phyloP scores from a whole-genome alignment of 2,797 vertebrate species.

The Lepus oiostolus region DNA sequence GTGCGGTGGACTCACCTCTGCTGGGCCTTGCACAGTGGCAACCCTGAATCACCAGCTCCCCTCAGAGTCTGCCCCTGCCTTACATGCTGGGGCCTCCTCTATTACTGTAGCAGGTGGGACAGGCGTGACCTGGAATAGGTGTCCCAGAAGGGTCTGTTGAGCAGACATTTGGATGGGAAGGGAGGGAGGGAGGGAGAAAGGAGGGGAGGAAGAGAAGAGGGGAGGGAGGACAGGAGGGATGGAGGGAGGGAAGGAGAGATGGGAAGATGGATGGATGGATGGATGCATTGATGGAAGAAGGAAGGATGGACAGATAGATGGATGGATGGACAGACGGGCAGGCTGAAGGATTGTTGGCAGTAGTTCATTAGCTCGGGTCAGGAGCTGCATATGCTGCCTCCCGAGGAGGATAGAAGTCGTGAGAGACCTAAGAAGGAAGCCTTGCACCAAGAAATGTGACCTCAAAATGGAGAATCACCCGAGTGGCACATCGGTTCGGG shows the following conservation, averaged over 20 bases:
- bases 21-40: background rate
- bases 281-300: too few species aligned
- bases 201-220: accelerated
- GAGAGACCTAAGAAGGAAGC: constrained; percentile 36
- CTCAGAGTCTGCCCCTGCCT: background rate
- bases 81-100: background rate
- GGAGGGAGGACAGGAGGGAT: too few species aligned
- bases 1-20: background rate
- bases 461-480: background rate
- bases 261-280: background rate
- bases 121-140: background rate
- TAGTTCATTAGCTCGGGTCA: constrained; percentile 8
- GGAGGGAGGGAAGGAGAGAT: background rate
- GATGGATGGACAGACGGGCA: too few species aligned
- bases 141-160: background rate
- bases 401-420: background rate
- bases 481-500: background rate
- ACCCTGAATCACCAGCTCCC: background rate
- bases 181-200: too few species aligned
- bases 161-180: background rate
- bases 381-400: background rate
- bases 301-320: background rate
- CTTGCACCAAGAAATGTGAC: background rate
- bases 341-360: background rate
- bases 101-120: background rate